Conservation (phyloP, 2,888 invertebrate species). For the Noctua janthina region DNA sequence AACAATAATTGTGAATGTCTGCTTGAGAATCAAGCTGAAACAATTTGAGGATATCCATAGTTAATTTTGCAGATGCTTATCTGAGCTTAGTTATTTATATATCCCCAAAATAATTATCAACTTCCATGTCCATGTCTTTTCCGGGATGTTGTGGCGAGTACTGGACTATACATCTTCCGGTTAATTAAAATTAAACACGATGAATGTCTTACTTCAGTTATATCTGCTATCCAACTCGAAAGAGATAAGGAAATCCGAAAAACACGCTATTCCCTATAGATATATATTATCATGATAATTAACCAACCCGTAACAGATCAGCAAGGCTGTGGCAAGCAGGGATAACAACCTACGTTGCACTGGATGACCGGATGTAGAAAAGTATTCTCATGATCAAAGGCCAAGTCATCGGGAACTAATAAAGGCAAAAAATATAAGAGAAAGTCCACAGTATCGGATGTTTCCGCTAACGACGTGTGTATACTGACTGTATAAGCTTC, state of each 20-base stretch:
- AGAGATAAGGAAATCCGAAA: not conserved
- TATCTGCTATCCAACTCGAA: not conserved
- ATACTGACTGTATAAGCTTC: not conserved
- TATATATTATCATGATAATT: not conserved
- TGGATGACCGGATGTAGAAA: not conserved
- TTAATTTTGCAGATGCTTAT: not conserved
- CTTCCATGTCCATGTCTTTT: not conserved
- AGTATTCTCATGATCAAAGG: not conserved
- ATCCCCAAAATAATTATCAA: constrained; percentile 5
- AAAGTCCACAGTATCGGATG: constrained; percentile 51
- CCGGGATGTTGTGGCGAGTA: constrained; percentile 4
- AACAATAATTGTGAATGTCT: not conserved
- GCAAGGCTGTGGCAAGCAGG: not conserved
- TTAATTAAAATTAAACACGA: not conserved
- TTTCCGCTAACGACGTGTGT: constrained; percentile 23
- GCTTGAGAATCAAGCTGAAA: not conserved
- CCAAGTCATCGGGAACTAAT: constrained; percentile 43
- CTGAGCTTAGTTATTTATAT: constrained; percentile 13
- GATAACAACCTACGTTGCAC: not conserved
- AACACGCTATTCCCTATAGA: not conserved
- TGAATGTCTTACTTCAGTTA: not conserved
- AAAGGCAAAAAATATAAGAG: constrained; percentile 46
- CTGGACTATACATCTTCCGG: not conserved
- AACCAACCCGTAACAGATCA: not conserved
- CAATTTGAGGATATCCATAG: not conserved